These are phyloP conservation scores for Emydura subglobosa DNA, from an alignment of 2,113 vertebrate species.

Conservation along the genomic window DNA sequence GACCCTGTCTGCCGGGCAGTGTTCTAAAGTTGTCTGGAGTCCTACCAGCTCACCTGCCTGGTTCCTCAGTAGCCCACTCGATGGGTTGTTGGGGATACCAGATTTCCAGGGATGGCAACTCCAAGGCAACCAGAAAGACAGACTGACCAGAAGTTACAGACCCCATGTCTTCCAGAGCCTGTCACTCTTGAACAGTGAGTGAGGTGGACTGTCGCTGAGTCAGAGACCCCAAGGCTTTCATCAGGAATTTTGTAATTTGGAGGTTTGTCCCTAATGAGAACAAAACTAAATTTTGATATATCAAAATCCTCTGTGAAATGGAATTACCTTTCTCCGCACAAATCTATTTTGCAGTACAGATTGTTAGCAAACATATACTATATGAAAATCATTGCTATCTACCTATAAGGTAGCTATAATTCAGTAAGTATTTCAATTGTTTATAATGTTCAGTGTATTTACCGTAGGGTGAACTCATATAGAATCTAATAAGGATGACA, in stretches of 20 bases:
- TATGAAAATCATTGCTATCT: background rate
- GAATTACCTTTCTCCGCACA: background rate
- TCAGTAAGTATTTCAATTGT: background rate
- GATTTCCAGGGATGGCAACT: background rate
- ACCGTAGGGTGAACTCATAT: background rate
- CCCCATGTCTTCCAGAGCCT: background rate
- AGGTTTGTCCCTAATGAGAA: background rate
- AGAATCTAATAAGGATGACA: background rate
- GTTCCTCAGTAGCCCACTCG: background rate
- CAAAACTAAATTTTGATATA: background rate
- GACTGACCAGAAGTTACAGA: background rate
- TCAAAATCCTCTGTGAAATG: background rate
- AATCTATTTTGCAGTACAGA: background rate
- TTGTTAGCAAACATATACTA: background rate
- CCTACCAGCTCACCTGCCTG: background rate
- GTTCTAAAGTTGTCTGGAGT: no score
- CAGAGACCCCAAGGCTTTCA: background rate
- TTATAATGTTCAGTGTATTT: background rate
- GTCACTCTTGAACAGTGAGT: background rate
- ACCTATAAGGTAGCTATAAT: background rate
- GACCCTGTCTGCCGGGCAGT: background rate
- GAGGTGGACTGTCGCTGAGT: background rate
- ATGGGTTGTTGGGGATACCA: background rate
- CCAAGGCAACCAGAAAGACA: background rate
- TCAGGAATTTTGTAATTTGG: background rate